Conservation (phyloP, 2,113 vertebrate species). For the Lagopus leucura region DNA sequence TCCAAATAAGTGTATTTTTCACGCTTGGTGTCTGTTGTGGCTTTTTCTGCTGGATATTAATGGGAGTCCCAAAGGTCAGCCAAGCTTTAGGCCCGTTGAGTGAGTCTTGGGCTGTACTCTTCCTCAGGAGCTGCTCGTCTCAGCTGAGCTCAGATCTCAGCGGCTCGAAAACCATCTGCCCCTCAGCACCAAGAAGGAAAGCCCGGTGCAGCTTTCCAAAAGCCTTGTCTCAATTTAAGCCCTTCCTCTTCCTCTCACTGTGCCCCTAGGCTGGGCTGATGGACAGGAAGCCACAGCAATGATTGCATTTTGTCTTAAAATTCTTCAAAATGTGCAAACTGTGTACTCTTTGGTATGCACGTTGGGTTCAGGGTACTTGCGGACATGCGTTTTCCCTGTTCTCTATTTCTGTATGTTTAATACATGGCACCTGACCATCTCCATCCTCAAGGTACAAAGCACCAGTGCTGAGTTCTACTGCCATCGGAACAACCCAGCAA, state of each 20-base stretch:
- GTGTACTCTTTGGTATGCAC: background rate
- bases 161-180: background rate
- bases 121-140: background rate
- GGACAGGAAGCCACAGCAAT: background rate
- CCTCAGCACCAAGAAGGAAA: background rate
- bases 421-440: background rate
- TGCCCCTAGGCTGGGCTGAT: background rate
- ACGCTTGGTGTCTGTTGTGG: background rate
- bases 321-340: background rate
- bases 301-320: background rate
- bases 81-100: background rate
- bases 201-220: background rate
- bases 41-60: background rate
- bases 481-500: background rate
- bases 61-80: background rate
- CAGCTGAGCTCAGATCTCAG: background rate
- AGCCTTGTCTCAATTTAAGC: background rate
- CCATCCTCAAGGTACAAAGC: accelerated
- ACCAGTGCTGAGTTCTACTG: background rate
- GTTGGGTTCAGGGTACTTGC: background rate
- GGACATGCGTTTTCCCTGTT: background rate
- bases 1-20: conserved; percentile 55
- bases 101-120: background rate
- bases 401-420: background rate
- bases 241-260: background rate